Evolutionary conservation across 2,888 invertebrate genomes (phyloP).

Genomic region (Leptura quadrifasciata): DNA sequence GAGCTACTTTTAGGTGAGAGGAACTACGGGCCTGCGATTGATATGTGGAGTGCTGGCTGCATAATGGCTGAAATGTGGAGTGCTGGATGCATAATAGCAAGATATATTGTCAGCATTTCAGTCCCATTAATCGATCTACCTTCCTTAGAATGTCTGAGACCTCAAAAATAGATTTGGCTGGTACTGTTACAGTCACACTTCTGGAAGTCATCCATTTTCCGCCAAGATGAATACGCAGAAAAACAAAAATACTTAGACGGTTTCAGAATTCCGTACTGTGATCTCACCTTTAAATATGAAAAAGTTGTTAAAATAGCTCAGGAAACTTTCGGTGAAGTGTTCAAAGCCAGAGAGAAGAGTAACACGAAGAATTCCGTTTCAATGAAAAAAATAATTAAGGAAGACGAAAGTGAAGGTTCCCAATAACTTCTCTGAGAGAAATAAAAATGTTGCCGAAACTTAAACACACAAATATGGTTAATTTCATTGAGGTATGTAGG

Average conservation of each 20-base stretch:
- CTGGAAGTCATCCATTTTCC: constrained; percentile 56
- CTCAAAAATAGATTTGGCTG: too few species aligned
- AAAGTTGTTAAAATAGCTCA: constrained; percentile 99
- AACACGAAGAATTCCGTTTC: constrained; percentile 95
- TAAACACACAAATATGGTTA: constrained; percentile 98
- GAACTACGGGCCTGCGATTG: constrained; percentile 97
- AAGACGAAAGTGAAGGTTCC: constrained; percentile 99
- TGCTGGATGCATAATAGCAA: too few species aligned
- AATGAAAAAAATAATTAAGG: constrained; percentile 99
- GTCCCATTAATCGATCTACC: too few species aligned
- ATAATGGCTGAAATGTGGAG: constrained; percentile 99
- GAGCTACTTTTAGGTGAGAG: constrained; percentile 87
- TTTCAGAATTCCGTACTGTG: constrained; percentile 90
- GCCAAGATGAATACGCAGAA: constrained; percentile 71
- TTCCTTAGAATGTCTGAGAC: too few species aligned
- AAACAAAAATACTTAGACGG: constrained; percentile 82
- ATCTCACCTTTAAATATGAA: constrained; percentile 95
- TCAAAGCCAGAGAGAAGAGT: constrained; percentile 94
- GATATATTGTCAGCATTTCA: constrained; percentile 96
- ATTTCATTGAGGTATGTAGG: constrained; percentile 96
- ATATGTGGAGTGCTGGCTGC: constrained; percentile 98
- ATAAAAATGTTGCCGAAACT: constrained; percentile 95
- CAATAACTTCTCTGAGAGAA: constrained; percentile 97
- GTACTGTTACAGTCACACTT: constrained; percentile 57
- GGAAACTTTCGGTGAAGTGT: constrained; percentile 99